Base-by-base conservation (phyloP, 2,888 invertebrate species). In the Calameuta pallipes region DNA sequence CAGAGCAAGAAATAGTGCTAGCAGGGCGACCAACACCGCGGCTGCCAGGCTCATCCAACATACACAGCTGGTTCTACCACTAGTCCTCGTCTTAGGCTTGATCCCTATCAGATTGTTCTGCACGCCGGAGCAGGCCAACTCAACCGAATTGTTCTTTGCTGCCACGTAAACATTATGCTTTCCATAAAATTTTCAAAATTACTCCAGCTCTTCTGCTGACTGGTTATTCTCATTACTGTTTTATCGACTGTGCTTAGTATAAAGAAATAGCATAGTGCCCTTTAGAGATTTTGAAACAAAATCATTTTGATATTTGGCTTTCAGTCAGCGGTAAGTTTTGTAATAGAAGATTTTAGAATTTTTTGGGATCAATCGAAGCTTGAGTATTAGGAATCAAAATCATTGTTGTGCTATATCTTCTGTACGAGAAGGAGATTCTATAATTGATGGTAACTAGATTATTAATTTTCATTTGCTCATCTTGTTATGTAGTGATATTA, bases 1-100 rank as follows among this genome's bases (percentile, higher is more conserved):
- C 91, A 90, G 83, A 85, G 87, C 86, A 89, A 91, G 86, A 87
- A 89, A 87, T 86, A 91, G 85, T 85, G 90, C 91, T 85, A 90
- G 85, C 82, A 91, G 85, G 84, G 86, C 86, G 85, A 89, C 86
- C 87, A 91, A 86, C 82, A 87, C 86, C 84, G 90, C 87, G 81
- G 85, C 85, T 79, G 87, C 85, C 83, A 86, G 84, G 83, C 87
- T 86, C 87, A 88, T 91, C 91, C 90, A 89, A 87, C 86, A 89
- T 74, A 86, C 82, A 84, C 88, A 89, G 87, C 86, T 85, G 78
- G 85, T 41, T 82, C 82, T 85, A 85, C 83, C 82, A 80, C 81
- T 86, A 88, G 85, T 89, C 89, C 87, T 87, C 89, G 82, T 88
- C 89, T 85, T 88, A 84, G 89, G 82, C 84, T 85, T 83, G 68